Evolutionary conservation across 1,140 invertebrate genomes (phyloP).

Genomic region (Drosophila rhopaloa): DNA sequence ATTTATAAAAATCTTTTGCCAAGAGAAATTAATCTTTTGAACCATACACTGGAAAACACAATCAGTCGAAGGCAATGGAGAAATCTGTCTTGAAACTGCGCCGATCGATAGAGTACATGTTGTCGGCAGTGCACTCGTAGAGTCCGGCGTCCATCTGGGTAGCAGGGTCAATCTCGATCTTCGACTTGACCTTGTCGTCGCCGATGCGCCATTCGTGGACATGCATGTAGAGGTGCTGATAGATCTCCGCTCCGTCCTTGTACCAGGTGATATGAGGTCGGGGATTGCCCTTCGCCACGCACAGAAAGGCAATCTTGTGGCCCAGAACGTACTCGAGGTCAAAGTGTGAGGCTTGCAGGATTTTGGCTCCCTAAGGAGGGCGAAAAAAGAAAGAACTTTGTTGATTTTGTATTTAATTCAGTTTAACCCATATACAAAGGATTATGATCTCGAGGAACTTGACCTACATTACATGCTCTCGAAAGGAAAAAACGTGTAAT

Average conservation of each 20-base stretch:
- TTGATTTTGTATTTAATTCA: background rate
- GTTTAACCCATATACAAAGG: too few species aligned
- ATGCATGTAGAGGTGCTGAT: conserved; percentile 94
- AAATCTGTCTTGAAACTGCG: conserved; percentile 96
- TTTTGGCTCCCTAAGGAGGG: conserved; percentile 91
- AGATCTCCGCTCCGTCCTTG: conserved; percentile 95
- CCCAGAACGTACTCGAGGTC: conserved; percentile 96
- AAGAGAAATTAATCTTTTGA: too few species aligned
- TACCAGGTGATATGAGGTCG: conserved; percentile 96
- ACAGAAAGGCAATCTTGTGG: conserved; percentile 96
- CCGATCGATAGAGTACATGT: conserved; percentile 96
- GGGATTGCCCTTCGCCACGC: conserved; percentile 93
- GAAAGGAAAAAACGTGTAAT: too few species aligned
- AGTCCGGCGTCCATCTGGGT: conserved; percentile 96
- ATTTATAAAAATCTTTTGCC: too few species aligned
- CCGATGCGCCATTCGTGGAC: conserved; percentile 94
- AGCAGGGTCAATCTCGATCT: conserved; percentile 96
- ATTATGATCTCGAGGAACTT: too few species aligned
- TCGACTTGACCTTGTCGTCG: conserved; percentile 94
- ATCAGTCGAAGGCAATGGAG: conserved; percentile 93
- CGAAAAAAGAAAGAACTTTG: background rate
- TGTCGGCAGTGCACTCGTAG: conserved; percentile 96
- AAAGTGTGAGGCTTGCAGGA: conserved; percentile 95
- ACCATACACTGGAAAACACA: too few species aligned
- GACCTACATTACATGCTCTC: too few species aligned